phyloP scores from a whole-genome alignment of 2,113 vertebrate species.

The Speoplatyrhinus poulsoni region DNA sequence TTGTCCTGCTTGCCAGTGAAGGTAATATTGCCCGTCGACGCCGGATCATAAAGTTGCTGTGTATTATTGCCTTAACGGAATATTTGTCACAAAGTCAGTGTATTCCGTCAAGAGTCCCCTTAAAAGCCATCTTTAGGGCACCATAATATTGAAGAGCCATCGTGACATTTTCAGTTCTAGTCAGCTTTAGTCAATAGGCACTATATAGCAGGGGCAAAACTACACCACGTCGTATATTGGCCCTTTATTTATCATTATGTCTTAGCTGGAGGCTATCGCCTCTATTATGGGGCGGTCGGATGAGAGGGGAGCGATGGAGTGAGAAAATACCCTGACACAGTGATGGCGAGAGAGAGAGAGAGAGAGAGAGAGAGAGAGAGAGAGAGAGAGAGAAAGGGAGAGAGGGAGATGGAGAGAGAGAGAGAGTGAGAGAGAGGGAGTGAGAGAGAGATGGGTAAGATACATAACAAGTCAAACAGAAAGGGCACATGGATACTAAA shows the following conservation, averaged over 20 bases:
- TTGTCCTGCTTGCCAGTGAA: constrained; percentile 33
- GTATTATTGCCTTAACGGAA: constrained; percentile 35
- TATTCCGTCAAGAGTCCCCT: constrained; percentile 9
- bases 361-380: constrained; percentile 29
- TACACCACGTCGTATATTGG: constrained; percentile 33
- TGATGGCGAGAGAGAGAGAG: not conserved
- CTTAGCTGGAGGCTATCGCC: constrained; percentile 20
- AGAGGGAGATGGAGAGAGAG: not conserved
- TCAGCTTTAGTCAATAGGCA: constrained; percentile 33
- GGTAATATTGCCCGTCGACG: constrained; percentile 30
- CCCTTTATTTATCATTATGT: constrained; percentile 33
- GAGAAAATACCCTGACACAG: not conserved
- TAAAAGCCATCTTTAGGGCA: not conserved
- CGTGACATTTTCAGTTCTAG: constrained; percentile 35
- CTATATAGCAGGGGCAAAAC: constrained; percentile 5
- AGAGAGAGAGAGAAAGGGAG: constrained; percentile 22
- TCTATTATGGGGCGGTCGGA: constrained; percentile 13
- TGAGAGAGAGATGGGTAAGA: constrained; percentile 22
- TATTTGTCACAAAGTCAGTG: constrained; percentile 20
- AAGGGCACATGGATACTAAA: no score
- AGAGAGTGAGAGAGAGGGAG: constrained; percentile 24
- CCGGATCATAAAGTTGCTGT: constrained; percentile 21
- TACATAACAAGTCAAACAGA: no score
- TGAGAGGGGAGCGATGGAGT: not conserved
- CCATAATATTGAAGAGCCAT: constrained; percentile 24